Evolutionary conservation across 1,140 invertebrate species (phyloP), one percentile per base, ranked within the genome.

Genomic region (Orchestia grillus): DNA sequence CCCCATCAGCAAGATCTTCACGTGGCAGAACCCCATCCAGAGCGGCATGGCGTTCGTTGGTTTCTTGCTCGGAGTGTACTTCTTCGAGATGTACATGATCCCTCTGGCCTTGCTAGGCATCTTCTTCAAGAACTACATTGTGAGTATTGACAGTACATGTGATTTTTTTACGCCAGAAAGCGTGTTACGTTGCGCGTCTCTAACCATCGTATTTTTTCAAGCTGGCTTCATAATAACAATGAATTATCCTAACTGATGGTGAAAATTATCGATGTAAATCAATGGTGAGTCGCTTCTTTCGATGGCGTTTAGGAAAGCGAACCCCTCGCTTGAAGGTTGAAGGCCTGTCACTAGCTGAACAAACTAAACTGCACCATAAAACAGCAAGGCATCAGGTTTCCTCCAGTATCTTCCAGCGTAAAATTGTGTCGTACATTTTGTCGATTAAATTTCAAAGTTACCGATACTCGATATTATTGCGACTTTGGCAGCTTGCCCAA

Each of bases 21-120:
- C 99, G 97, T 99, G 99, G 99, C 99, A 99, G 97, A 99, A 98
- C 6, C 98, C 98, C 96, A 97, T 98, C n/a, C 98, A 99, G 97
- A 99, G 47, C 47, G 47, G 99, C 96, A 97, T 98, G 77, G 99
- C 99, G 16, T 98, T 99, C 95, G 97, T 99, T 36, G 97, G 99
- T 3, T 99, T 99, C 98, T 97, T 99, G 41, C 97, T 98, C 0
- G 97, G 98, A 42, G 98, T 98, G 96, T 99, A 99, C 97, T 98
- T 98, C 97, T 99, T 99, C 97, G 98, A 99, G 97, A 98, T 99
- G 95, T 99, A 98, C 97, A 99, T 99, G 98, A 97, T 99, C 96
- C 99, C 99, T 0, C 98, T 98, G 16, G 97, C 98, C 11, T 97
- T 98, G 15, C 97, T 99, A 19, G 97, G 99, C 6, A 98, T 99